Conservation (phyloP, 2,113 vertebrate species). For the Ondatra zibethicus region DNA sequence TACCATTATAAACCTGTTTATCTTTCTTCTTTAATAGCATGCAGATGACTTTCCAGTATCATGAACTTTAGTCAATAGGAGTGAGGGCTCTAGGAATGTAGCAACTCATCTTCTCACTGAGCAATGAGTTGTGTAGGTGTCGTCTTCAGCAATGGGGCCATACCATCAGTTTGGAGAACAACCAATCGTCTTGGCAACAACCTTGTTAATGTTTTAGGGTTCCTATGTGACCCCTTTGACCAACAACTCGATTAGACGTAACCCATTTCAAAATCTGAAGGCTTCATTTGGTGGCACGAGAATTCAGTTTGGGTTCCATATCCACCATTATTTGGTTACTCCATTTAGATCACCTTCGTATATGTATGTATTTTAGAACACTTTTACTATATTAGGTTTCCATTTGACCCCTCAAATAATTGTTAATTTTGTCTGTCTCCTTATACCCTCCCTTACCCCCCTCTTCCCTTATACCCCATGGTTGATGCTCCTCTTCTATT, state of each 20-base stretch:
- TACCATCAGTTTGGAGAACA: background rate
- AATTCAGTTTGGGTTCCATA: background rate
- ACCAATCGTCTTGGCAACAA: background rate
- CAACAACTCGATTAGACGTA: background rate
- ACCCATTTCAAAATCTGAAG: background rate
- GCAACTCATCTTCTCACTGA: background rate
- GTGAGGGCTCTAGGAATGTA: background rate
- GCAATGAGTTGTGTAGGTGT: background rate
- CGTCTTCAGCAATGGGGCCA: background rate
- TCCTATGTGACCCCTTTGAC: background rate
- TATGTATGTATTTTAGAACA: background rate
- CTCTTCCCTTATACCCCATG: background rate
- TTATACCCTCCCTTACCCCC: background rate
- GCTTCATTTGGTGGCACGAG: background rate
- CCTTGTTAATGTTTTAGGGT: background rate
- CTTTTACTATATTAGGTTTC: background rate
- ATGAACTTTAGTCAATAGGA: background rate
- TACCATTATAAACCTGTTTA: background rate
- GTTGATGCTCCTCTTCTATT: background rate
- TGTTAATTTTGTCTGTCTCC: too few species aligned
- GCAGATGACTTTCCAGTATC: background rate
- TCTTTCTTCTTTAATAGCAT: background rate
- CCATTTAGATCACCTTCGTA: background rate
- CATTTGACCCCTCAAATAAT: background rate
- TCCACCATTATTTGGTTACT: too few species aligned